These are phyloP conservation scores for Diaprepes abbreviatus DNA, from an alignment of 2,888 invertebrate species.

Conservation along the genomic window DNA sequence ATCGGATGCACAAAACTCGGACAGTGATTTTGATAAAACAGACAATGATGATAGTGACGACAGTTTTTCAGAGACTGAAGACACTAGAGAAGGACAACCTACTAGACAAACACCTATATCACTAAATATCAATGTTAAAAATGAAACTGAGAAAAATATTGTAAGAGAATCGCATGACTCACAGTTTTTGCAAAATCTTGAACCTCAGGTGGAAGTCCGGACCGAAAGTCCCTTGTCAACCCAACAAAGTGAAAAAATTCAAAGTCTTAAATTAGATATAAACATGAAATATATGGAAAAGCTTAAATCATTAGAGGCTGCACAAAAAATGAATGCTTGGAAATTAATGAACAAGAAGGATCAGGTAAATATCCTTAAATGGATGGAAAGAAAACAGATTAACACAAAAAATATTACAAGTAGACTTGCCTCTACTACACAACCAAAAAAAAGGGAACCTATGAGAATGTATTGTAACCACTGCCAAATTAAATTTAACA, in stretches of 20 bases:
- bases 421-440: conserved; percentile 14
- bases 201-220: neutral
- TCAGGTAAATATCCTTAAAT: conserved; percentile 29
- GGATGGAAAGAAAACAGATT: conserved; percentile 27
- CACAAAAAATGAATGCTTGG: conserved; percentile 31
- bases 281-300: conserved; percentile 25
- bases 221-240: neutral
- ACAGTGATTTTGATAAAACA: neutral
- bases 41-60: neutral
- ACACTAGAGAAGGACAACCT: neutral
- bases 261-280: conserved; percentile 26
- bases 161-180: neutral
- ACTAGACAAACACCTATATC: neutral
- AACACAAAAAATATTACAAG: conserved; percentile 20
- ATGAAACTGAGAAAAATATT: neutral
- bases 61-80: neutral
- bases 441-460: conserved; percentile 24
- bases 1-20: neutral
- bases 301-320: conserved; percentile 17
- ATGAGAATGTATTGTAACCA: conserved; percentile 47
- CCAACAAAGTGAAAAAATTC: conserved; percentile 30
- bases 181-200: neutral
- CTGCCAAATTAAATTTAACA: conserved; percentile 52
- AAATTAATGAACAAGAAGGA: conserved; percentile 32
- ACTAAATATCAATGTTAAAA: neutral